Base-by-base conservation (phyloP, 1,140 invertebrate genomes). In the Mesaphorura yosii region DNA sequence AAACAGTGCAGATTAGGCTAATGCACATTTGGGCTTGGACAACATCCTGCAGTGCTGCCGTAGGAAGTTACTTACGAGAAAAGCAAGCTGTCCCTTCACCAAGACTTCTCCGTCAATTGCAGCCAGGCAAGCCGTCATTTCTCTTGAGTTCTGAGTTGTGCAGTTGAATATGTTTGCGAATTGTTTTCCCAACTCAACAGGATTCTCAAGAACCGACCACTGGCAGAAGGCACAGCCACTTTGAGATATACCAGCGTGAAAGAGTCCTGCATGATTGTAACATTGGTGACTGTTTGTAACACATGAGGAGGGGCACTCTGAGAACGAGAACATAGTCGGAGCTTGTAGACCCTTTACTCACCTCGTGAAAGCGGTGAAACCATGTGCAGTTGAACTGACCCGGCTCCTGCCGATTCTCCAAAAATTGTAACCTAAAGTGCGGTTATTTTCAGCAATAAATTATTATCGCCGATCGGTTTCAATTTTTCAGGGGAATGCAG, bases 371-470 rank as follows among this genome's bases (percentile, higher is more conserved):
- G 40, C 39, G 53, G 60, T 12, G 60, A 62, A 26, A 62, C 28
- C 53, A 62, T 57, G 23, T 62, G 60, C 19, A 54, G 59, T 15
- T 59, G 54, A n/a, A 62, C 60, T 0, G 60, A 53, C 2, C 51
- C 54, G 2, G 57, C 60, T 15, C 60, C 60, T 40, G 60, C 56
- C 4, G 26, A 34, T 31, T 31, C 47, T n/a, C 26, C 47, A 34
- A 31, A 34, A 4, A 48, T 48, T 31, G 47, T 31, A 7, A 34
- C n/a, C n/a, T n/a, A n/a, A n/a, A n/a, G n/a, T n/a, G 34, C 12
- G 10, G n/a, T 12, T 12, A 37, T 37, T 37, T n/a, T 12, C n/a
- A 37, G 34, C 34, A n/a, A 12, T 12, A 37, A 37, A 37, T 37
- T 37, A n/a, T 37, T 12, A 37, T 37, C n/a, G 12, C 34, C n/a